These are phyloP conservation scores for Geopemphigus sp. DNA, from an alignment of 1,140 invertebrate species.

Conservation along the genomic window DNA sequence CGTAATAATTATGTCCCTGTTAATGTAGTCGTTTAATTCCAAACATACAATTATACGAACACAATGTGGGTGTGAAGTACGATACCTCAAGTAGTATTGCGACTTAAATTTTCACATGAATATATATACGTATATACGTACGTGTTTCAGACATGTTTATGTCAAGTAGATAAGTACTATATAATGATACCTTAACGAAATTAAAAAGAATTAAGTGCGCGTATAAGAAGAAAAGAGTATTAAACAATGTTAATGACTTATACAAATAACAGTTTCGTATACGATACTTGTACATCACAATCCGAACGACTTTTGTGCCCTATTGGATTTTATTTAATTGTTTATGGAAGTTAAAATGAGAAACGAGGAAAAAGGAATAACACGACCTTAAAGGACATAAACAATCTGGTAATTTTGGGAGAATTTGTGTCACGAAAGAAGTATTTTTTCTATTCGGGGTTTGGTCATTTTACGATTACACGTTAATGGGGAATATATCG, in stretches of 20 bases:
- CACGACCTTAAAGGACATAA: neutral
- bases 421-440: neutral
- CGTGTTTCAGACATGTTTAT: slow-evolving; percentile 16
- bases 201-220: slow-evolving; percentile 1
- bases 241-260: slow-evolving; percentile 28
- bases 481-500: slow-evolving; percentile 24
- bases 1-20: neutral
- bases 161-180: slow-evolving; percentile 1
- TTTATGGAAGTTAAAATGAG: neutral
- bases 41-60: neutral
- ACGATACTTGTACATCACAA: neutral
- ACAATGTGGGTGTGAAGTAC: neutral
- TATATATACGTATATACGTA: neutral
- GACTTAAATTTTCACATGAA: neutral
- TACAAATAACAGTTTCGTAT: neutral
- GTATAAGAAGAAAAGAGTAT: slow-evolving; percentile 2
- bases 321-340: neutral
- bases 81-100: neutral
- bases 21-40: neutral
- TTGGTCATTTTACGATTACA: slow-evolving; percentile 20
- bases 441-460: slow-evolving; percentile 2
- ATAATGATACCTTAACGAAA: neutral
- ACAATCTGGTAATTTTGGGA: neutral
- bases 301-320: neutral
- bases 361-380: neutral